Conservation (phyloP, 2,888 invertebrate genomes). For the Nematopogon swammerdamellus region DNA sequence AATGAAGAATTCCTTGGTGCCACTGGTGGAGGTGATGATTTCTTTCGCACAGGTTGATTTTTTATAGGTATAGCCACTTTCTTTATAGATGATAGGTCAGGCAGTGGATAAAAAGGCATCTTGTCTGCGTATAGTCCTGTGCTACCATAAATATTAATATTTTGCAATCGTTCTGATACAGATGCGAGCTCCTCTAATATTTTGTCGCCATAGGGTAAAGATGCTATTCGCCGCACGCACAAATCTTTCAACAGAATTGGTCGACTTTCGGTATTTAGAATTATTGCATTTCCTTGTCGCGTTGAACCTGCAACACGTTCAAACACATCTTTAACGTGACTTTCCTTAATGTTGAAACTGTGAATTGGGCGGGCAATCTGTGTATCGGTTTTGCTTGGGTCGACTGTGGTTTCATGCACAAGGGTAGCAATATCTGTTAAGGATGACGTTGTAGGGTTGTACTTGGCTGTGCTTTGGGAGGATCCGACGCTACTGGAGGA, state of each 20-base stretch:
- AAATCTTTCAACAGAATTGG: constrained; percentile 60
- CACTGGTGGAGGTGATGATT: constrained; percentile 28
- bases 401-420: constrained; percentile 38
- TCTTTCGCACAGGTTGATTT: constrained; percentile 18
- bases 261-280: constrained; percentile 13
- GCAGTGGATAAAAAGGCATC: constrained; percentile 46
- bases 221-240: constrained; percentile 62
- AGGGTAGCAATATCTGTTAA: constrained; percentile 58
- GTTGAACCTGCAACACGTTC: constrained; percentile 33
- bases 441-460: constrained; percentile 59
- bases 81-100: constrained; percentile 41
- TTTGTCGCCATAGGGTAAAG: constrained; percentile 66
- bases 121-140: constrained; percentile 12
- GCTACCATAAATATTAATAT: constrained; percentile 23
- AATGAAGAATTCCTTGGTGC: constrained; percentile 42
- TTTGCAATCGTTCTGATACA: constrained; percentile 55
- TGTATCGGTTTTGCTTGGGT: constrained; percentile 17
- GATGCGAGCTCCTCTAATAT: constrained; percentile 66
- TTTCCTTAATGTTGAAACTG: constrained; percentile 17
- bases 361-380: constrained; percentile 7
- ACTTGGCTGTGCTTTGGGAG: constrained; percentile 69
- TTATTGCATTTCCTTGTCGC: constrained; percentile 15
- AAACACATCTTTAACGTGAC: constrained; percentile 45
- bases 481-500: constrained; percentile 62
- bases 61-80: constrained; percentile 30